phyloP scores from a whole-genome alignment of 2,113 vertebrate genomes.

The Leptobrachium leishanense region DNA sequence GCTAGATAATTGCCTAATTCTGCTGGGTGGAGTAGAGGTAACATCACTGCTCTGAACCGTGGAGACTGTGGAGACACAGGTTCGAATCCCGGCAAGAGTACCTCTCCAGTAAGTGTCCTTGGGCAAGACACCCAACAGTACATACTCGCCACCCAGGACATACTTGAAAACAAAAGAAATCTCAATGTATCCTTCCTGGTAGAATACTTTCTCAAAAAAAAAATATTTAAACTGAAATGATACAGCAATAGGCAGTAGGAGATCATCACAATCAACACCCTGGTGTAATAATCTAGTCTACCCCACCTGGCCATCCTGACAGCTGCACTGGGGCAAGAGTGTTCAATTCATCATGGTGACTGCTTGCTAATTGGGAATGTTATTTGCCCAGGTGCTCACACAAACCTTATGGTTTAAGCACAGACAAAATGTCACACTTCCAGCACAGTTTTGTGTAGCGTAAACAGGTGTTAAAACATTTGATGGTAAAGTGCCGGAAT shows the following conservation, averaged over 20 bases:
- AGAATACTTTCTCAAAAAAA: too few species aligned
- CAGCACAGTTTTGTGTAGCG: background rate
- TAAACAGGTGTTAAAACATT: conserved; percentile 25
- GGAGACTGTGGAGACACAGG: too few species aligned
- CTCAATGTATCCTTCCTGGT: too few species aligned
- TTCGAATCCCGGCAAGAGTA: too few species aligned
- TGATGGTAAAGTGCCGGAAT: too few species aligned
- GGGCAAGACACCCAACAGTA: too few species aligned
- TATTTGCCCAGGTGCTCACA: conserved; percentile 44
- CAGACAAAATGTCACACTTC: conserved; percentile 8
- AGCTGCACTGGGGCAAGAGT: conserved; percentile 11
- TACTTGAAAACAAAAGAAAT: too few species aligned
- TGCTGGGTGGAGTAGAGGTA: background rate
- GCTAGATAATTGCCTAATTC: background rate
- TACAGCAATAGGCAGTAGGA: background rate
- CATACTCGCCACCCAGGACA: too few species aligned
- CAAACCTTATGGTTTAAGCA: conserved; percentile 3
- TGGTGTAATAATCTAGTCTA: background rate
- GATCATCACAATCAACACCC: background rate
- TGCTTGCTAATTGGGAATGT: conserved; percentile 32
- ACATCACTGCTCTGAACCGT: too few species aligned
- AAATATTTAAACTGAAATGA: background rate
- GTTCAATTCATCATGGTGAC: conserved; percentile 33
- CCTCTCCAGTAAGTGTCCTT: too few species aligned
- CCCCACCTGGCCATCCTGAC: conserved; percentile 9